Percentiles rank a stretch among this genome's conserved stretches.
These are phyloP conservation scores for Spondyliosoma cantharus DNA, from an alignment of 2,797 vertebrate genomes.

Conservation along the genomic window DNA sequence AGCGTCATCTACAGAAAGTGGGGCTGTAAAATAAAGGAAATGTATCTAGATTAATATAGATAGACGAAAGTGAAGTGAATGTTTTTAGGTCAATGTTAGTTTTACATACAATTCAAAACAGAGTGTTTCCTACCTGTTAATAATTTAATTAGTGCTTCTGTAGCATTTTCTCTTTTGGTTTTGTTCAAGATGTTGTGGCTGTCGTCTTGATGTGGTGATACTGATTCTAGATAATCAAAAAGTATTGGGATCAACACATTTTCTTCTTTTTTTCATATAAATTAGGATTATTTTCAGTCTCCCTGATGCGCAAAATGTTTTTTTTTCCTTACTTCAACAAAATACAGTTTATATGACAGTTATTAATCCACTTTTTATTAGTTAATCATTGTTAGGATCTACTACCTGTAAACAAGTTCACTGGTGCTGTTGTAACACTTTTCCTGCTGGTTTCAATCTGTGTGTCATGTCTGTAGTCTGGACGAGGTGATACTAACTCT, in stretches of 20 bases:
- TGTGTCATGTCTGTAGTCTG: slow-evolving; percentile 13
- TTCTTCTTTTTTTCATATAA: neutral
- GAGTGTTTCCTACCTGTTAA: slow-evolving; percentile 23
- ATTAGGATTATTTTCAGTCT: neutral
- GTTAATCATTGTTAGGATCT: too few relatives aligned
- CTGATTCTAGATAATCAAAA: slow-evolving; percentile 14
- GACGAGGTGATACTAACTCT: slow-evolving; percentile 41
- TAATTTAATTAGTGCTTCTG: neutral
- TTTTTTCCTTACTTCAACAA: too few relatives aligned
- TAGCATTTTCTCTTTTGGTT: neutral
- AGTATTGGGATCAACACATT: neutral
- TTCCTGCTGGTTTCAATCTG: slow-evolving; percentile 22
- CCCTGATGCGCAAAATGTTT: neutral
- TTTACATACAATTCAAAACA: neutral
- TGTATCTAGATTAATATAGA: neutral
- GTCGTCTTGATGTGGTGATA: neutral
- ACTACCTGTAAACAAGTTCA: slow-evolving; percentile 29
- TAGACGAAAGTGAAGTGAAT: neutral
- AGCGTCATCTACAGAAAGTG: slow-evolving; percentile 18
- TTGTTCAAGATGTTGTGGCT: neutral
- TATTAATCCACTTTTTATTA: too few relatives aligned
- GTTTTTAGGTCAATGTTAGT: neutral
- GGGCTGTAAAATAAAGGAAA: slow-evolving; percentile 35
- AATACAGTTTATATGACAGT: slow-evolving; percentile 22
- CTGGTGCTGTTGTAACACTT: neutral